Evolutionary conservation across 53 echinoderm and acorn worm species (phyloP).

Genomic region (Stichopus horrens): DNA sequence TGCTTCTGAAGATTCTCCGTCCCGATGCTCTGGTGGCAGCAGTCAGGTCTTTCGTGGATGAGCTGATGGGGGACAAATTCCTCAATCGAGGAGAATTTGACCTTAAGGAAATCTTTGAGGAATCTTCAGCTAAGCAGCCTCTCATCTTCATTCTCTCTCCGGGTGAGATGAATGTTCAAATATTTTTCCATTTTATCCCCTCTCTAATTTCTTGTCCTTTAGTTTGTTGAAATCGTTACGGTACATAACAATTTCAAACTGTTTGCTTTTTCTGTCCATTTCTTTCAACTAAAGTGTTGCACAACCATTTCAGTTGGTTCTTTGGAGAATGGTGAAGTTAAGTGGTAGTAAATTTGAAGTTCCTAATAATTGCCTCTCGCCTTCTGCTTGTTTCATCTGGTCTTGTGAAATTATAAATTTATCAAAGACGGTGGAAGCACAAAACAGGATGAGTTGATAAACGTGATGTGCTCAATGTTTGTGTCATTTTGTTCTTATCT

Average conservation of each 20-base stretch:
- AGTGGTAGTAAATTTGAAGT: too few relatives aligned
- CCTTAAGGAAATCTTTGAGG: slow-evolving; percentile 92
- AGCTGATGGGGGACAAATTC: slow-evolving; percentile 85
- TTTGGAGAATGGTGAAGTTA: too few relatives aligned
- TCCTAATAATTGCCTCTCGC: too few relatives aligned
- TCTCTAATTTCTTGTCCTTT: not conserved
- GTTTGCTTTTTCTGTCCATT: too few relatives aligned
- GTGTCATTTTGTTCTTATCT: not conserved
- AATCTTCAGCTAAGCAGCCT: slow-evolving; percentile 86
- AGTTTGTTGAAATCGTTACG: not conserved
- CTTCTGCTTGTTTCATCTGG: too few relatives aligned
- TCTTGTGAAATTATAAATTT: too few relatives aligned
- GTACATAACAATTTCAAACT: too few relatives aligned
- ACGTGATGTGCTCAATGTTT: not conserved
- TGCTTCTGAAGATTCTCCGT: slow-evolving; percentile 78
- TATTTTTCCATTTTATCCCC: not conserved
- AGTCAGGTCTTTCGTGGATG: slow-evolving; percentile 75
- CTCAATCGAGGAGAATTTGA: slow-evolving; percentile 88
- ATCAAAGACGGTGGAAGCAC: too few relatives aligned
- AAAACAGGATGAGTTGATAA: not conserved
- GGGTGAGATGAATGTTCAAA: slow-evolving; percentile 58
- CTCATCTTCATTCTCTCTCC: slow-evolving; percentile 95
- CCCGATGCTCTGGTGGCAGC: slow-evolving; percentile 77
- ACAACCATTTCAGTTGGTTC: too few relatives aligned
- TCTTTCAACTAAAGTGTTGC: too few relatives aligned